Conservation (phyloP, 2,888 invertebrate genomes). For the Netelia virgata region DNA sequence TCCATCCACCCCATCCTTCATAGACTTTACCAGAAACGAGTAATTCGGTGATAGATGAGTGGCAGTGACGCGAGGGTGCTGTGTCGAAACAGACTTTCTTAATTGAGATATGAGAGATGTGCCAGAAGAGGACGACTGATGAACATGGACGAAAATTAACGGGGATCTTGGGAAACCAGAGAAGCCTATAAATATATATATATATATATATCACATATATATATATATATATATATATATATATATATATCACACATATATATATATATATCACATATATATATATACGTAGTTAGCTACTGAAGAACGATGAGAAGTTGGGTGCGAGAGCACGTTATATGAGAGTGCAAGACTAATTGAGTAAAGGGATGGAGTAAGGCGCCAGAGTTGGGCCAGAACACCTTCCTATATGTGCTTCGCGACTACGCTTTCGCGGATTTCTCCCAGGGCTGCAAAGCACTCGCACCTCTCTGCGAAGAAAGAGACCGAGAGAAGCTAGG, state of each 20-base stretch:
- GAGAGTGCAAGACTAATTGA: constrained; percentile 62
- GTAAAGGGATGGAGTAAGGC: constrained; percentile 31
- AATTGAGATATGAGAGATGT: constrained; percentile 22
- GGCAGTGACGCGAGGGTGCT: background rate
- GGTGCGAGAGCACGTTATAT: constrained; percentile 31
- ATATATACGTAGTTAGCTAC: background rate
- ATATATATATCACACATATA: background rate
- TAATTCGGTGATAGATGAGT: background rate
- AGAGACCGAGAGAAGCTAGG: background rate
- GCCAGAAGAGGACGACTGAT: constrained; percentile 12
- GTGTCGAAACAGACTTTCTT: background rate
- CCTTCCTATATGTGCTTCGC: background rate
- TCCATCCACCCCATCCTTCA: too few relatives aligned
- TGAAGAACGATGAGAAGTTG: constrained; percentile 49
- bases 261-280: background rate
- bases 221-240: background rate
- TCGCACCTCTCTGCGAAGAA: background rate
- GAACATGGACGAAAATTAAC: constrained; percentile 37
- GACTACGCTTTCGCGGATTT: constrained; percentile 15
- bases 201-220: background rate
- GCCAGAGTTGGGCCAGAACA: constrained; percentile 27
- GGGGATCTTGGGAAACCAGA: constrained; percentile 14
- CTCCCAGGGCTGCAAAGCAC: background rate
- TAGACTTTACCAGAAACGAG: background rate
- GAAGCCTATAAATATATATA: background rate